Conservation (phyloP, 2,113 vertebrate species). For the Phylloscopus whistleri region DNA sequence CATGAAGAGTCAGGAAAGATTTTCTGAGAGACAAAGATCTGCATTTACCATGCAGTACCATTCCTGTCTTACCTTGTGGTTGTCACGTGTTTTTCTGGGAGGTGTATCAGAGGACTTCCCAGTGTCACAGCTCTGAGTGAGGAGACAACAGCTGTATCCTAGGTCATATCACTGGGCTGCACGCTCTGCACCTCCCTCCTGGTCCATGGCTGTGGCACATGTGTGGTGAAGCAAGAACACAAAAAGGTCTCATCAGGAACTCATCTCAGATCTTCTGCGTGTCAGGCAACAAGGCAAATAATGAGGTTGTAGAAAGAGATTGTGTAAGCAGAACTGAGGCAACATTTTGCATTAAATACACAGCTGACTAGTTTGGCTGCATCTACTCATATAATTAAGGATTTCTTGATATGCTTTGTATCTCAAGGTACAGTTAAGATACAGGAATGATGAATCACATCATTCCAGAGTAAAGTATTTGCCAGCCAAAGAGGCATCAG, state of each 20-base stretch:
- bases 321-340: conserved; percentile 29
- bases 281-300: not conserved
- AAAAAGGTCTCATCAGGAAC: not conserved
- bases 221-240: not conserved
- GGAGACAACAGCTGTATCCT: not conserved
- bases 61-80: not conserved
- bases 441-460: not conserved
- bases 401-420: conserved; percentile 10
- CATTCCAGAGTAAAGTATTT: not conserved
- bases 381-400: conserved; percentile 9
- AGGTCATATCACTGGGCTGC: not conserved
- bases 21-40: not conserved
- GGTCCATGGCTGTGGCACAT: not conserved
- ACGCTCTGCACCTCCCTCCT: not conserved
- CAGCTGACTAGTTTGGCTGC: conserved; percentile 8
- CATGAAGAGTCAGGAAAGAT: not conserved
- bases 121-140: not conserved
- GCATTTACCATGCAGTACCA: not conserved
- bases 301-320: not conserved
- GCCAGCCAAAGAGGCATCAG: not conserved
- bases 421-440: conserved; percentile 4
- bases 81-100: not conserved
- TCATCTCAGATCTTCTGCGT: not conserved
- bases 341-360: conserved; percentile 29
- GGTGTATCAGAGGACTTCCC: not conserved